Evolutionary conservation across 2,888 invertebrate genomes (phyloP), one percentile per base, ranked within the genome.

Genomic region (Drosophila picticornis): DNA sequence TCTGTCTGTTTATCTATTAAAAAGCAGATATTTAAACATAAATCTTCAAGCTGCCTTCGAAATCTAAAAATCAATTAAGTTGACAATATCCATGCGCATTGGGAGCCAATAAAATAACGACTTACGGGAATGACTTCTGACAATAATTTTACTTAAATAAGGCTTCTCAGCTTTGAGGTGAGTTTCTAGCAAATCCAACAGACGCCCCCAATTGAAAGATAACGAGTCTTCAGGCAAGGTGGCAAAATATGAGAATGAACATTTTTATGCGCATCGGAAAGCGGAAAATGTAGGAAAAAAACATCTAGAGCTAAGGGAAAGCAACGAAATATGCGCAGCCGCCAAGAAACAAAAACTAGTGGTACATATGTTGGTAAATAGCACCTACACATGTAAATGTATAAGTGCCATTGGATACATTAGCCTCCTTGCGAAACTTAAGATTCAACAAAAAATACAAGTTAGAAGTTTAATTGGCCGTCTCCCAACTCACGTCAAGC

Each of bases 251-350:
- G 63, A 62, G 60, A 72, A 59, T 22, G 40, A 56, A 29, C 16
- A 22, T 11, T 68, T 62, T 67, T 25, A 46, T 34, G 36, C 32
- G 25, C 58, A 57, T 55, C 58, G 59, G 50, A 19, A 51, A 43
- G n/a, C 56, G 13, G 11, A 22, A 51, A 38, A 29, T 31, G 19
- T 3, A 22, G 53, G 52, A 51, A 70, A 32, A 60, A 63, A 52
- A 25, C n/a, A 22, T 29, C 34, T 57, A 51, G 27, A 46, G 55
- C n/a, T 52, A 55, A 55, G 31, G 43, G 51, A 62, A 68, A 32
- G 10, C 32, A 31, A 51, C n/a, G 31, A 78, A 81, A 78, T 72
- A 80, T 84, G 83, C 82, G 83, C 83, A 82, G 83, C 67, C 80
- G 83, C 83, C 81, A 56, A 64, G 65, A 62, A 74, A 52, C 27